Evolutionary conservation across 2,797 vertebrate genomes (phyloP).

Genomic region (Rachycentron canadum): DNA sequence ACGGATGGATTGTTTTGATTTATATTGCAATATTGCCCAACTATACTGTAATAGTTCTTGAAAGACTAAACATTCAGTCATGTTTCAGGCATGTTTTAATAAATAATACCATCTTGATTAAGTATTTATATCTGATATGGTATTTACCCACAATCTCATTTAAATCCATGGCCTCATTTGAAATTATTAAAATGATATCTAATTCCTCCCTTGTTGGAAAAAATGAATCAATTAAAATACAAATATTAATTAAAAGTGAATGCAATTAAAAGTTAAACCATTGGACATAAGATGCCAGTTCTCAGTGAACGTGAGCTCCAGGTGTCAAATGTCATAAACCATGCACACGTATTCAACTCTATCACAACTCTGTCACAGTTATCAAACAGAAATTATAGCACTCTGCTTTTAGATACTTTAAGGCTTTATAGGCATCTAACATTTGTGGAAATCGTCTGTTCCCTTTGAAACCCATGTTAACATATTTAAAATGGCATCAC

Average conservation of each 20-base stretch:
- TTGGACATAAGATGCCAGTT: background rate
- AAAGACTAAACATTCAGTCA: background rate
- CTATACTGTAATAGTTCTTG: background rate
- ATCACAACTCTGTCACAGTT: background rate
- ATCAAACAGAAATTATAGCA: background rate
- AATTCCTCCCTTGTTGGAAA: background rate
- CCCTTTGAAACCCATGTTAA: conserved; percentile 5
- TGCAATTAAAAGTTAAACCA: background rate
- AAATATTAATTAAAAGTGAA: background rate
- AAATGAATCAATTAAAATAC: background rate
- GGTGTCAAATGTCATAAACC: background rate
- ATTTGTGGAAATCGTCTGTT: background rate
- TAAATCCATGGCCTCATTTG: no score
- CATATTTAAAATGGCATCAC: conserved; percentile 21
- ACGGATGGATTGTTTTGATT: no score
- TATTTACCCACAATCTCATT: background rate
- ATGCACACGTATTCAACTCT: no score
- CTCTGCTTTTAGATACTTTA: conserved; percentile 9
- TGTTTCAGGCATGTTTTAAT: background rate
- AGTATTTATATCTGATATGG: background rate
- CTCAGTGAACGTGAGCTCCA: background rate
- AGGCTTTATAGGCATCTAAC: background rate
- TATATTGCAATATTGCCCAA: background rate
- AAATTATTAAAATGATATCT: background rate
- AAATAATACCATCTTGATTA: background rate